phyloP scores from a whole-genome alignment of 2,888 invertebrate species.

The Nomada lathburiana region DNA sequence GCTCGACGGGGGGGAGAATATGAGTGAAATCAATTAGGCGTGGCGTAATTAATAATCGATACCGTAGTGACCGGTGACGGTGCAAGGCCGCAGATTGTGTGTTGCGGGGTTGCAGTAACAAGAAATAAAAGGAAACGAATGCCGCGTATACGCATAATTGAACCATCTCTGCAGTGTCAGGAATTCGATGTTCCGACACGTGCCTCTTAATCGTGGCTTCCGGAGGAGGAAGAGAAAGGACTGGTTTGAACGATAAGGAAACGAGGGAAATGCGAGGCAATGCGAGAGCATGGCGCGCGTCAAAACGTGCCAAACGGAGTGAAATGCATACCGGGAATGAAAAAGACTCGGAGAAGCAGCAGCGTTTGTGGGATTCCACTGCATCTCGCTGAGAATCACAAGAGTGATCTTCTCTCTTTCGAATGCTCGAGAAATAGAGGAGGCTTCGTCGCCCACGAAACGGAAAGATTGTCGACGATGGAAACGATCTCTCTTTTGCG shows the following conservation, averaged over 20 bases:
- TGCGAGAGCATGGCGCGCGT: slow-evolving; percentile 1
- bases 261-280: not conserved
- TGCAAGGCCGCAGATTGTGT: slow-evolving; percentile 40
- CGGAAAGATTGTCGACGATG: not conserved
- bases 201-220: slow-evolving; percentile 36
- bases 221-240: not conserved
- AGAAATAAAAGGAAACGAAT: slow-evolving; percentile 20
- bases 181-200: slow-evolving; percentile 30
- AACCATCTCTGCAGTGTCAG: not conserved
- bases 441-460: slow-evolving; percentile 16
- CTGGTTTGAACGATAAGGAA: not conserved
- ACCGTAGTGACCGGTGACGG: slow-evolving; percentile 48
- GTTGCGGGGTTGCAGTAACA: slow-evolving; percentile 12
- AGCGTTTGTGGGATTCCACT: slow-evolving; percentile 15
- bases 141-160: no score
- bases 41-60: slow-evolving; percentile 74
- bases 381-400: slow-evolving; percentile 30
- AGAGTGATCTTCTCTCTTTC: not conserved
- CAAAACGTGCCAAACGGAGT: slow-evolving; percentile 42
- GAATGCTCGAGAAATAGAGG: slow-evolving; percentile 21
- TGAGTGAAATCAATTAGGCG: slow-evolving; percentile 70
- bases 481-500: slow-evolving; percentile 21
- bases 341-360: slow-evolving; percentile 6
- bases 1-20: no score
- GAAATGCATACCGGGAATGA: slow-evolving; percentile 28